A percentile compares a stretch with the other conserved stretches of the same genome.
Conservation (phyloP, 1,140 invertebrate genomes). For the Ostrea denselamellosa region DNA sequence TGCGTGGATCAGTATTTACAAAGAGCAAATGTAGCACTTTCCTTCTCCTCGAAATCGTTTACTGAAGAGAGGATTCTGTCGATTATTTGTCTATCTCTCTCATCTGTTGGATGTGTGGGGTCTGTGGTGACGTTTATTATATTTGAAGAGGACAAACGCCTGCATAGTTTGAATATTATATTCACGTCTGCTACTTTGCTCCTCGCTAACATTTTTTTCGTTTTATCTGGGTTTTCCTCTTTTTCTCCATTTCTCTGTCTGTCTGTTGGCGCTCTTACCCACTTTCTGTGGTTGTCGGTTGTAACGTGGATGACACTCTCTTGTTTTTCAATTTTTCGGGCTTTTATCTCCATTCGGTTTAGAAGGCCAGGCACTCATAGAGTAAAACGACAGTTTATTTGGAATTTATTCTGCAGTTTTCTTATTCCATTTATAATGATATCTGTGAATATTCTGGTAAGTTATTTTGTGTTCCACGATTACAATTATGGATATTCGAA, state of each 20-base stretch:
- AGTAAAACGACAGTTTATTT: neutral
- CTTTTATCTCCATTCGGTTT: neutral
- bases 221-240: neutral
- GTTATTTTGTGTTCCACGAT: neutral
- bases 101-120: neutral
- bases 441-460: neutral
- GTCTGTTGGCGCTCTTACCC: neutral
- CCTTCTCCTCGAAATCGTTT: neutral
- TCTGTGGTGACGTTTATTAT: neutral
- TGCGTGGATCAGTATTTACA: conserved; percentile 8
- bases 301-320: neutral
- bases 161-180: neutral
- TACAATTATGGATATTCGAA: neutral
- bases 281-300: neutral
- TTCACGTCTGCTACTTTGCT: neutral
- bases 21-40: neutral
- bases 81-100: neutral
- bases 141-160: neutral
- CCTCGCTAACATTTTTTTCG: neutral
- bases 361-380: neutral
- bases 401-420: neutral
- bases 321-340: neutral
- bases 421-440: neutral
- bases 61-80: neutral
- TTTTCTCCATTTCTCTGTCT: neutral